Evolutionary conservation across 2,113 vertebrate genomes (phyloP).

Genomic region (Mugil cephalus): DNA sequence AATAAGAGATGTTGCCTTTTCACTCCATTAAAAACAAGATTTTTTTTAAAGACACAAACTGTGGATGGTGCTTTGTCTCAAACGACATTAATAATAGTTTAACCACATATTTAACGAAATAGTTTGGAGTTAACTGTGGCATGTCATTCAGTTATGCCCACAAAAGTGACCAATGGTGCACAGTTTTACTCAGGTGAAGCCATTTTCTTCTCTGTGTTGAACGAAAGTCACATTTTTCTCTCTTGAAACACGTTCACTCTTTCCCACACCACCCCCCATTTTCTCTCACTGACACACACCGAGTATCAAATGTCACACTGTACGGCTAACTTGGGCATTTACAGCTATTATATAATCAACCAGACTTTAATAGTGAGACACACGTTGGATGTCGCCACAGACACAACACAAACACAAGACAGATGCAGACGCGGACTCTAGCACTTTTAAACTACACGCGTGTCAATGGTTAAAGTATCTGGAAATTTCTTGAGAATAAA

Average conservation of each 20-base stretch:
- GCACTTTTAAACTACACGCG: background rate
- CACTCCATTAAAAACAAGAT: no score
- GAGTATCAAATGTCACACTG: slow-evolving; percentile 2
- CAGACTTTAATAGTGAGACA: slow-evolving; percentile 19
- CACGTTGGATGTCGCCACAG: background rate
- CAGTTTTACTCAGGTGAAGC: no score
- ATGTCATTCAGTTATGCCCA: no score
- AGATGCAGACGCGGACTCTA: background rate
- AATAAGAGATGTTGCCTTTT: no score
- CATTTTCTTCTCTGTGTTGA: background rate
- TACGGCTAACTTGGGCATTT: background rate
- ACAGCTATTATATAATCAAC: slow-evolving; percentile 41
- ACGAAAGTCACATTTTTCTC: background rate
- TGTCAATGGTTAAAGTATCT: background rate
- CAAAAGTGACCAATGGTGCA: no score
- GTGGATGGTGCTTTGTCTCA: no score
- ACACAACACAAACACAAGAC: background rate
- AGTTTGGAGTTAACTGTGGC: no score
- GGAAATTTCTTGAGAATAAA: background rate
- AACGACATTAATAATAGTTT: no score
- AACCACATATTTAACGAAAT: no score
- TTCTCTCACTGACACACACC: background rate
- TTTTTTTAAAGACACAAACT: no score
- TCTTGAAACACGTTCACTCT: background rate
- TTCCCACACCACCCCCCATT: background rate